Evolutionary conservation across 2,797 vertebrate genomes (phyloP).

Genomic region (Hyperoplus lanceolatus): DNA sequence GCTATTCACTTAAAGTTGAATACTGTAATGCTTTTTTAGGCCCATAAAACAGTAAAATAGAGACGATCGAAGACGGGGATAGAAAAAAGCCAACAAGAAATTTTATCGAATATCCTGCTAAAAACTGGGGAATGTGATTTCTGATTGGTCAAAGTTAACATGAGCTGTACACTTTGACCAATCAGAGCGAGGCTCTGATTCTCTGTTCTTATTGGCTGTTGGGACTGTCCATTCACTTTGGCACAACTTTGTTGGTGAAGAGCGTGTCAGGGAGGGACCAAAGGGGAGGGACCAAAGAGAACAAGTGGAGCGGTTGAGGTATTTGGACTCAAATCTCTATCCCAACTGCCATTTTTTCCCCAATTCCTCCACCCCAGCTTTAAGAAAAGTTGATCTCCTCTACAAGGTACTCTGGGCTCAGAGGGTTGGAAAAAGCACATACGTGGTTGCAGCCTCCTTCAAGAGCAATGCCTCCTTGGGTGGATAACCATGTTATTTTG

Average conservation of each 20-base stretch:
- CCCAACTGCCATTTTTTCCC: conserved; percentile 2
- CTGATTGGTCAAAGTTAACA: too few species aligned
- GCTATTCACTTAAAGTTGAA: conserved; percentile 3
- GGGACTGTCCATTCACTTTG: too few species aligned
- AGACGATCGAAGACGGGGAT: background rate
- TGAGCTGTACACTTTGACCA: too few species aligned
- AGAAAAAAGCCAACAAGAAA: background rate
- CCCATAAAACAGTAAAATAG: background rate
- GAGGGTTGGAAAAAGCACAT: conserved; percentile 35
- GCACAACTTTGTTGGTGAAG: too few species aligned
- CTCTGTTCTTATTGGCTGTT: too few species aligned
- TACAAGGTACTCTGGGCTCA: conserved; percentile 40
- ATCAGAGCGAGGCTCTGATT: too few species aligned
- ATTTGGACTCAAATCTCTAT: too few species aligned
- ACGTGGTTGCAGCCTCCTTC: conserved; percentile 43
- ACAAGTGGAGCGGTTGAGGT: too few species aligned
- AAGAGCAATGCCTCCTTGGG: conserved; percentile 43
- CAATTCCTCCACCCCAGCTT: conserved; percentile 1
- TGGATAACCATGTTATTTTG: conserved; percentile 58
- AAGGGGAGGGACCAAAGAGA: too few species aligned
- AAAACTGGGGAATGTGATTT: too few species aligned
- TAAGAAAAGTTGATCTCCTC: conserved; percentile 18
- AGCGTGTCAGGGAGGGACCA: too few species aligned
- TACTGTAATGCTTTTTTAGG: background rate
- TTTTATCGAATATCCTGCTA: too few species aligned